Percentiles rank a stretch among this genome's conserved stretches.
These are phyloP conservation scores for Brachirus orientalis DNA, from an alignment of 2,113 vertebrate species.

Conservation along the genomic window DNA sequence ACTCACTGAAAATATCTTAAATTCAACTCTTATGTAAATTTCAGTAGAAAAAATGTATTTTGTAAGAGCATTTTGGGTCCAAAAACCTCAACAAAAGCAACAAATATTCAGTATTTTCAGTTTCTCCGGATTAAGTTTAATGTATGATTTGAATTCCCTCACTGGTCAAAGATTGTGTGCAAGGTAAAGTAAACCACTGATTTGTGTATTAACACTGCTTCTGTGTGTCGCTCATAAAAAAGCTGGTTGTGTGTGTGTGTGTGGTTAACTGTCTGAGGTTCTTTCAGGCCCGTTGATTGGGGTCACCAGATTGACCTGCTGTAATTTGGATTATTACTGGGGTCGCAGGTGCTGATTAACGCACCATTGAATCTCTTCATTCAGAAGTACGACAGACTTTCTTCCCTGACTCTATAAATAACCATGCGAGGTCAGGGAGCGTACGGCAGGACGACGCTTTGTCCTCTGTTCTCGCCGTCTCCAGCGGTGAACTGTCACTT, in stretches of 20 bases:
- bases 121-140: too few relatives aligned
- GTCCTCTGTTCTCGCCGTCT: constrained; percentile 39
- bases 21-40: too few relatives aligned
- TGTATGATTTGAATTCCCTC: too few relatives aligned
- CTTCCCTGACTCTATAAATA: constrained; percentile 25
- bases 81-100: too few relatives aligned
- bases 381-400: constrained; percentile 13
- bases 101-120: too few relatives aligned
- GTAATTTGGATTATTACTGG: constrained; percentile 39
- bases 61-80: too few relatives aligned
- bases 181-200: too few relatives aligned
- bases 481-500: constrained; percentile 9
- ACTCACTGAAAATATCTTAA: too few relatives aligned
- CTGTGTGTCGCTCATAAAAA: not conserved
- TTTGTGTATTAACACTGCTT: not conserved
- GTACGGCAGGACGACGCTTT: constrained; percentile 8
- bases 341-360: constrained; percentile 49
- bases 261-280: too few relatives aligned
- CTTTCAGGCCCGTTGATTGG: constrained; percentile 1
- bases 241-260: constrained; percentile 2
- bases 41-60: too few relatives aligned
- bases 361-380: constrained; percentile 39
- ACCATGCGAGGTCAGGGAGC: constrained; percentile 17
- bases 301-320: constrained; percentile 50
- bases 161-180: too few relatives aligned